Percentiles rank a stretch among this genome's conserved stretches.
Evolutionary conservation across 2,797 vertebrate genomes (phyloP).

Genomic region (Sebastes melanostomus): DNA sequence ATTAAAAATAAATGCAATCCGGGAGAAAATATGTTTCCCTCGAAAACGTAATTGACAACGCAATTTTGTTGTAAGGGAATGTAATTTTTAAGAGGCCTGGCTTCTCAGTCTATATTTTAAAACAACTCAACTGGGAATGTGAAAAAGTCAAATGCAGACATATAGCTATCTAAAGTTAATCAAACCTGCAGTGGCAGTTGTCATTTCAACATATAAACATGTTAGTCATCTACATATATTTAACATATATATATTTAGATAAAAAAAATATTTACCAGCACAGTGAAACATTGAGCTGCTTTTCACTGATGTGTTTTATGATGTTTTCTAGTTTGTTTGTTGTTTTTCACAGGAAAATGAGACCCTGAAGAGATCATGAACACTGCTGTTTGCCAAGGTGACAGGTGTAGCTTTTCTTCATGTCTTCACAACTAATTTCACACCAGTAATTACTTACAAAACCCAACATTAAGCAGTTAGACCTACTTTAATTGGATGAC

Average conservation of each 20-base stretch:
- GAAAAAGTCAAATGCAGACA: background rate
- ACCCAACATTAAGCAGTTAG: background rate
- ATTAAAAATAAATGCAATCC: background rate
- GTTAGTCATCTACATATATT: background rate
- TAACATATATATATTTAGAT: too few relatives aligned
- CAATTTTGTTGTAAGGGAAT: background rate
- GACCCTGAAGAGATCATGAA: background rate
- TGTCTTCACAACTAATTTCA: background rate
- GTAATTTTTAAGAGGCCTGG: background rate
- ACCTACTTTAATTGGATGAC: background rate
- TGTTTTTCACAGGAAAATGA: background rate
- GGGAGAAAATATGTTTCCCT: background rate
- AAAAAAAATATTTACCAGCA: background rate
- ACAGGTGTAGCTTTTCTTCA: background rate
- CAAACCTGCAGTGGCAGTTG: background rate
- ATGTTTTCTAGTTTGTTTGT: background rate
- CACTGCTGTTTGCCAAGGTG: background rate
- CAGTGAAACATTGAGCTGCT: background rate
- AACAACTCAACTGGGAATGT: background rate
- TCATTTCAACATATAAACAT: background rate
- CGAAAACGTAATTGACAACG: background rate
- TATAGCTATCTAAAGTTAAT: background rate
- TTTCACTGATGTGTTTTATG: background rate
- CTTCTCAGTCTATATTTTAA: background rate
- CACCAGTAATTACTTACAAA: background rate